phyloP scores from a whole-genome alignment of 2,113 vertebrate genomes.

The Stegastes partitus region DNA sequence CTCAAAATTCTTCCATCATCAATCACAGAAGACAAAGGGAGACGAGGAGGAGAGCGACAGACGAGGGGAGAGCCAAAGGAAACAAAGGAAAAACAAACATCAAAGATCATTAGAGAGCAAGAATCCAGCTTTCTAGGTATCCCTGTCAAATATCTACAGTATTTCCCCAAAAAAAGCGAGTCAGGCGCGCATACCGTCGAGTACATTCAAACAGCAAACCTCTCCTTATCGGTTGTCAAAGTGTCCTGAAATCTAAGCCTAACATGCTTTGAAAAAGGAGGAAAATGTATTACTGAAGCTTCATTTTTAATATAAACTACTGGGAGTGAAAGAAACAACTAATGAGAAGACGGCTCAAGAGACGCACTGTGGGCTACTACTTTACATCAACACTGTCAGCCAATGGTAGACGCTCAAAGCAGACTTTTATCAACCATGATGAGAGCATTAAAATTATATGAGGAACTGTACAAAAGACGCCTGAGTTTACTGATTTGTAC shows the following conservation, averaged over 20 bases:
- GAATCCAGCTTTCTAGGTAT: slow-evolving; percentile 12
- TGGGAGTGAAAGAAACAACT: neutral
- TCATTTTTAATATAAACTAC: neutral
- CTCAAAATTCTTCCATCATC: slow-evolving; percentile 57
- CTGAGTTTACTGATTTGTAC: too few species aligned
- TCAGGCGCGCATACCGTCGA: neutral
- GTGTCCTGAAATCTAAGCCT: slow-evolving; percentile 1
- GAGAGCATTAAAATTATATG: too few species aligned
- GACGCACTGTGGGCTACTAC: neutral
- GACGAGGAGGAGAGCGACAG: slow-evolving; percentile 31
- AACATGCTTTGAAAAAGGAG: slow-evolving; percentile 20
- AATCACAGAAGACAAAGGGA: slow-evolving; percentile 49
- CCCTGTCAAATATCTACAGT: slow-evolving; percentile 9
- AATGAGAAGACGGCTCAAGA: neutral
- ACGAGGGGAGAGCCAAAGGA: slow-evolving; percentile 17
- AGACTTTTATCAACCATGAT: too few species aligned
- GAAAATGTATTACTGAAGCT: neutral
- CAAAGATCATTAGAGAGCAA: slow-evolving; percentile 32
- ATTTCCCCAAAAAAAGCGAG: slow-evolving; percentile 36
- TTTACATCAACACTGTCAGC: neutral
- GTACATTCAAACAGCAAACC: neutral
- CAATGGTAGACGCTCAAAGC: neutral
- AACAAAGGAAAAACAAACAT: slow-evolving; percentile 50
- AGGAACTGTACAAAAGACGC: too few species aligned
- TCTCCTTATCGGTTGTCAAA: neutral